Conservation (phyloP, 1,140 invertebrate genomes). For the Odontomachus brunneus region DNA sequence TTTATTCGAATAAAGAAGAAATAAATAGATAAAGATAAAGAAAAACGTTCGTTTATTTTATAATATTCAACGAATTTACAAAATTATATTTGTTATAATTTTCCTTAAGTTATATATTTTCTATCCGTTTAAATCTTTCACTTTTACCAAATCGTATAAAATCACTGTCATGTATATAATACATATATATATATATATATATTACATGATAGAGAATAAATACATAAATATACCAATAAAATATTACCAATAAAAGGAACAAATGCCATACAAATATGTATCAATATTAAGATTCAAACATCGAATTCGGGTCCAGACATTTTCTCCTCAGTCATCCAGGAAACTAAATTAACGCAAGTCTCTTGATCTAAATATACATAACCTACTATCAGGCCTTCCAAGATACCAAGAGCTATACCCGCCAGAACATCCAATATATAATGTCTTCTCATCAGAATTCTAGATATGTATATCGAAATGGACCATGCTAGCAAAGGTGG, state of each 20-base stretch:
- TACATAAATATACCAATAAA: background rate
- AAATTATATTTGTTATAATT: background rate
- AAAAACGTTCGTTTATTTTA: conserved; percentile 5
- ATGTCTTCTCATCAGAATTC: conserved; percentile 93
- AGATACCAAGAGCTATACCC: conserved; percentile 91
- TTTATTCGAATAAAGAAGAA: conserved; percentile 16
- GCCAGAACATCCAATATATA: conserved; percentile 93
- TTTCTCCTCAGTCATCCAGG: conserved; percentile 87
- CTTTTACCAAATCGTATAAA: no score
- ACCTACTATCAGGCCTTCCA: conserved; percentile 89
- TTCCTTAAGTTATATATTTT: no score
- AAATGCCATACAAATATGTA: background rate
- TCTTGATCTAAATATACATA: conserved; percentile 89
- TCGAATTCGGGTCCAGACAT: conserved; percentile 86
- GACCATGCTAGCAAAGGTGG: conserved; percentile 91
- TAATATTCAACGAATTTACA: background rate
- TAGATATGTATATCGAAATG: conserved; percentile 90
- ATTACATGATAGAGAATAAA: background rate
- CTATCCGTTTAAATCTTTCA: no score
- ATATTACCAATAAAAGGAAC: no score
- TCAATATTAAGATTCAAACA: no score
- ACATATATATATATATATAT: background rate
- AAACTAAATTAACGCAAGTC: conserved; percentile 84
- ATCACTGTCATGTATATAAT: no score
- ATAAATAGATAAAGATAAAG: conserved; percentile 13